Percentiles rank a stretch among this genome's conserved stretches.
phyloP scores from a whole-genome alignment of 2,888 invertebrate species.

The Heliconius sara region DNA sequence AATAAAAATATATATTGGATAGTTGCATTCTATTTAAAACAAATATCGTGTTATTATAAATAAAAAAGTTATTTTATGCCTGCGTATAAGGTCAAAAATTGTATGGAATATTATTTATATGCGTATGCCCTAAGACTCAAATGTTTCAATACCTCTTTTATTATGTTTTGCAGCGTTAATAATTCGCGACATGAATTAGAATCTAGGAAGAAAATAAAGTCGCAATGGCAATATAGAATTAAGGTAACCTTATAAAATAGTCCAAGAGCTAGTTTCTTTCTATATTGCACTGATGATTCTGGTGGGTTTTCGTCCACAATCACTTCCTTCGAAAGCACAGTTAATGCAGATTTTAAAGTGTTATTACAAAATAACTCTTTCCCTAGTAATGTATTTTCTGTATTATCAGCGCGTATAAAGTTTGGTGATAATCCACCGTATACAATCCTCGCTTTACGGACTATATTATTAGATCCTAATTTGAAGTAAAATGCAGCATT shows the following conservation, averaged over 20 bases:
- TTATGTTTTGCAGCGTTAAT: too few species aligned
- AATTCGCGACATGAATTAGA: too few species aligned
- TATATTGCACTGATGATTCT: conserved; percentile 84
- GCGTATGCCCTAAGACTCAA: too few species aligned
- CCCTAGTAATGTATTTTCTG: conserved; percentile 77
- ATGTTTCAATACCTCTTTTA: too few species aligned
- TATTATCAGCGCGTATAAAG: conserved; percentile 84
- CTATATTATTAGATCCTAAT: conserved; percentile 65
- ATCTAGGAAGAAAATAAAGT: too few species aligned
- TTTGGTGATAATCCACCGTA: conserved; percentile 82
- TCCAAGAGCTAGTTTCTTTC: conserved; percentile 84
- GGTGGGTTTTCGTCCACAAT: conserved; percentile 83
- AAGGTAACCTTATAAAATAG: conserved; percentile 86
- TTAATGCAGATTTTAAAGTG: conserved; percentile 80
- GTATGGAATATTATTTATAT: too few species aligned
- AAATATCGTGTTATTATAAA: too few species aligned
- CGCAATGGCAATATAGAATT: too few species aligned
- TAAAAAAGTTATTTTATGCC: too few species aligned
- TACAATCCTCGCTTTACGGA: conserved; percentile 83
- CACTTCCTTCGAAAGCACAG: conserved; percentile 83
- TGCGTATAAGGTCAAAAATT: too few species aligned
- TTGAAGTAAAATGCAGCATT: conserved; percentile 89
- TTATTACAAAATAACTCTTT: conserved; percentile 74
- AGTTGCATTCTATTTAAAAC: too few species aligned
- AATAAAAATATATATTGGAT: too few species aligned